Conservation (phyloP, 2,113 vertebrate genomes). For the Pagrus major region DNA sequence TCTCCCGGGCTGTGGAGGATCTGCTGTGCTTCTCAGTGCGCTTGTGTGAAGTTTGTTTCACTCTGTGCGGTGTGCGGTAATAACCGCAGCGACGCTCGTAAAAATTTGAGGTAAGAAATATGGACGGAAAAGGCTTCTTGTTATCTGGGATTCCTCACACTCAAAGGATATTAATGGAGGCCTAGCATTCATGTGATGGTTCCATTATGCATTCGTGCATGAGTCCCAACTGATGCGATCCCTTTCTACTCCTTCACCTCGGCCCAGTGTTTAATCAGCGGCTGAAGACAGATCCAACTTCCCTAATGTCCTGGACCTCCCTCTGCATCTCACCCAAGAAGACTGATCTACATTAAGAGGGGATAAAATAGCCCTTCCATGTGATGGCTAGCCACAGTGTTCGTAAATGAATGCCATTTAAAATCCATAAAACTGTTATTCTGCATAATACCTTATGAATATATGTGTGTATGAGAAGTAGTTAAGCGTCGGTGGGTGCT, state of each 20-base stretch:
- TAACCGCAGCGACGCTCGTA: slow-evolving; percentile 64
- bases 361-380: slow-evolving; percentile 80
- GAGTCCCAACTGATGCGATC: slow-evolving; percentile 56
- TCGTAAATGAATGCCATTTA: slow-evolving; percentile 83
- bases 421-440: slow-evolving; percentile 86
- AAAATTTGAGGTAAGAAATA: slow-evolving; percentile 64
- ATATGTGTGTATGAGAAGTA: slow-evolving; percentile 77
- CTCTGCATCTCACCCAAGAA: slow-evolving; percentile 71
- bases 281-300: slow-evolving; percentile 77
- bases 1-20: slow-evolving; percentile 68
- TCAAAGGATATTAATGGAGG: slow-evolving; percentile 69
- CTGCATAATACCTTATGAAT: slow-evolving; percentile 84
- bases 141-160: slow-evolving; percentile 54
- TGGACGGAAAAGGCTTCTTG: slow-evolving; percentile 64
- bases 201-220: slow-evolving; percentile 68
- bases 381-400: slow-evolving; percentile 78
- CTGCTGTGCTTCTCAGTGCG: slow-evolving; percentile 58
- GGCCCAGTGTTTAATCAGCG: slow-evolving; percentile 74
- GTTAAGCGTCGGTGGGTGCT: slow-evolving; percentile 68
- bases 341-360: slow-evolving; percentile 80
- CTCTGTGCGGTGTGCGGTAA: slow-evolving; percentile 39
- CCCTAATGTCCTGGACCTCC: slow-evolving; percentile 76
- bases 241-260: slow-evolving; percentile 56
- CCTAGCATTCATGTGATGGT: slow-evolving; percentile 57
- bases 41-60: slow-evolving; percentile 70